Evolutionary conservation across 2,113 vertebrate genomes (phyloP).

Genomic region (Festucalex cinctus): DNA sequence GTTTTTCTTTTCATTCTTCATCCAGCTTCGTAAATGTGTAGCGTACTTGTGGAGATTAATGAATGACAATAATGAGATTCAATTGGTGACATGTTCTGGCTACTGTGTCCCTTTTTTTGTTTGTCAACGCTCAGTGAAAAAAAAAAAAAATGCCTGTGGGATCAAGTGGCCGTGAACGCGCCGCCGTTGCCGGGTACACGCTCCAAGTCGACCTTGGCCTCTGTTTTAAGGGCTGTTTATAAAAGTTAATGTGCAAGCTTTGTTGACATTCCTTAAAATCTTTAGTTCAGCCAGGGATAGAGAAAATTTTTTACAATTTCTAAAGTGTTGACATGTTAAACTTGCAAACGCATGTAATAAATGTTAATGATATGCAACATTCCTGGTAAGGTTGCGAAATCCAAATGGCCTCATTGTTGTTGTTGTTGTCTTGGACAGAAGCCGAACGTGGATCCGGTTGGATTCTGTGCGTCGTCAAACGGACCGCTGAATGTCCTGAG

Average conservation of each 20-base stretch:
- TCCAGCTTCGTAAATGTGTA: background rate
- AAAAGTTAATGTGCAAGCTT: constrained; percentile 58
- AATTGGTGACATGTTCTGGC: background rate
- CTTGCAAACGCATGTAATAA: background rate
- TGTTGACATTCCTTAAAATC: constrained; percentile 17
- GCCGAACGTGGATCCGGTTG: background rate
- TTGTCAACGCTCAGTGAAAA: background rate
- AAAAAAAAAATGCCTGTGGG: background rate
- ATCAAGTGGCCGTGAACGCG: constrained; percentile 6
- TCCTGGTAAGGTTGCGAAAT: background rate
- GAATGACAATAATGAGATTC: constrained; percentile 1
- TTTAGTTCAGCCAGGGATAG: background rate
- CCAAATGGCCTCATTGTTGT: background rate
- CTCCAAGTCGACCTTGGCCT: constrained; percentile 9
- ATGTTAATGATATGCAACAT: background rate
- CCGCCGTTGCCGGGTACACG: background rate
- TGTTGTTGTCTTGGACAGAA: background rate
- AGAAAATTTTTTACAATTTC: background rate
- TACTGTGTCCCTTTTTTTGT: background rate
- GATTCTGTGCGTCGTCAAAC: background rate
- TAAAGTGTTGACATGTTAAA: background rate
- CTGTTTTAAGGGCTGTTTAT: constrained; percentile 44
- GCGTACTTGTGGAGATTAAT: background rate
- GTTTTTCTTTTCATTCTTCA: background rate
- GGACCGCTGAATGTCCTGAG: background rate